A percentile compares a stretch with the other conserved stretches of the same genome.
Evolutionary conservation across 2,888 invertebrate species (phyloP).

Genomic region (Macrophya annulata): DNA sequence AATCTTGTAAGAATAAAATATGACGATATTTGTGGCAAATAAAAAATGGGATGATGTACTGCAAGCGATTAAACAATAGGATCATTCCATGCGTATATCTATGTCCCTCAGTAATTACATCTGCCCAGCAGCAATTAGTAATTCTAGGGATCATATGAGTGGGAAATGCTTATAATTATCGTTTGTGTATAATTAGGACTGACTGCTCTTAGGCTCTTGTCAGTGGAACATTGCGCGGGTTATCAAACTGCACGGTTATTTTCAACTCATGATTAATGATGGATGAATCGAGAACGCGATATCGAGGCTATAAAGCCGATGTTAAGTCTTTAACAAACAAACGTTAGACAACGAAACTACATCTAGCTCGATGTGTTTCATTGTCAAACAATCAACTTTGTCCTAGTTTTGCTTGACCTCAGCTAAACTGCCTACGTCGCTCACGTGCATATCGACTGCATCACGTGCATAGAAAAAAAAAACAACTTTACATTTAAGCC

Average conservation of each 20-base stretch:
- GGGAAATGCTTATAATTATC: slow-evolving; percentile 12
- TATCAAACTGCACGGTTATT: slow-evolving; percentile 35
- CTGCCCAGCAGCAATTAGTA: not conserved
- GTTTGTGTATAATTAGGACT: not conserved
- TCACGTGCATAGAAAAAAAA: slow-evolving; percentile 25
- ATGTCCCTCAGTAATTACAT: not conserved
- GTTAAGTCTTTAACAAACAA: slow-evolving; percentile 38
- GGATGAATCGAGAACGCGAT: slow-evolving; percentile 44
- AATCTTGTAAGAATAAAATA: not conserved
- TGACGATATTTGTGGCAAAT: not conserved
- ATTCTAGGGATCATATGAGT: not conserved
- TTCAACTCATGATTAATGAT: not conserved
- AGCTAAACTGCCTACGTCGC: slow-evolving; percentile 6
- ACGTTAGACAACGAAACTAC: slow-evolving; percentile 48
- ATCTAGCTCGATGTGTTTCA: slow-evolving; percentile 18
- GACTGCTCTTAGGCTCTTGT: not conserved
- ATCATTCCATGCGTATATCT: not conserved
- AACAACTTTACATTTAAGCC: not conserved
- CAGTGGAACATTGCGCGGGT: slow-evolving; percentile 8
- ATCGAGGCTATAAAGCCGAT: slow-evolving; percentile 28
- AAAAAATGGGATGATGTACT: not conserved
- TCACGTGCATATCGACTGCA: not conserved
- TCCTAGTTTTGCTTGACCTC: slow-evolving; percentile 43
- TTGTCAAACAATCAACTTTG: slow-evolving; percentile 47
- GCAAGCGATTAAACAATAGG: not conserved